These are phyloP conservation scores for Zaprionus davidi DNA, from an alignment of 1,140 invertebrate species.

Conservation along the genomic window DNA sequence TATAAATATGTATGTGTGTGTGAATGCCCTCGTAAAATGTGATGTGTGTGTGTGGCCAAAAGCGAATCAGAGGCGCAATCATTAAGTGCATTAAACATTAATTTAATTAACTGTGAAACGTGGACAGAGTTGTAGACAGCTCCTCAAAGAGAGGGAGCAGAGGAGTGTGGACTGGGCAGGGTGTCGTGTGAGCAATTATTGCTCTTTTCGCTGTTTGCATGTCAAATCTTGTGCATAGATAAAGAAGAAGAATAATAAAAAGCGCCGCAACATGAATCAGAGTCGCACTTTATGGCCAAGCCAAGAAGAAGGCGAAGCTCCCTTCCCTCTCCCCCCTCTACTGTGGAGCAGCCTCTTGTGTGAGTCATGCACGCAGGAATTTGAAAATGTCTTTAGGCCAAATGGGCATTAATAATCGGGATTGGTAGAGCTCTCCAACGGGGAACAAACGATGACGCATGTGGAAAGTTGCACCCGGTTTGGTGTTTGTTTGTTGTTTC, in stretches of 20 bases:
- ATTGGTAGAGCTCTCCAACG: slow-evolving; percentile 9
- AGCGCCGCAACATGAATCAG: slow-evolving; percentile 60
- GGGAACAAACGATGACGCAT: slow-evolving; percentile 25
- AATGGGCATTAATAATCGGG: slow-evolving; percentile 50
- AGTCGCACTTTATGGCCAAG: slow-evolving; percentile 31
- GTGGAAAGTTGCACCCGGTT: slow-evolving; percentile 38
- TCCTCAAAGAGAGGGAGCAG: background rate
- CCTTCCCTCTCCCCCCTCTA: background rate
- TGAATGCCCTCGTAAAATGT: slow-evolving; percentile 27
- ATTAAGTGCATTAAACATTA: slow-evolving; percentile 67
- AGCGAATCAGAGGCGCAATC: slow-evolving; percentile 51
- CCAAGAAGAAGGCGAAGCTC: slow-evolving; percentile 7
- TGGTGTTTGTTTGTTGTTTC: background rate
- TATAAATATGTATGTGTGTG: background rate
- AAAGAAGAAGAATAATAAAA: slow-evolving; percentile 35
- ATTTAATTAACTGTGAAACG: slow-evolving; percentile 73
- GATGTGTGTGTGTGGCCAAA: slow-evolving; percentile 53
- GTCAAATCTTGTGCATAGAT: slow-evolving; percentile 66
- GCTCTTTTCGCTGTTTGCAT: slow-evolving; percentile 59
- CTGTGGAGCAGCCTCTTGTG: background rate
- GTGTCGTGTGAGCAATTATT: slow-evolving; percentile 73
- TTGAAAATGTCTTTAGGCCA: slow-evolving; percentile 55
- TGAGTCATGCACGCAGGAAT: slow-evolving; percentile 59
- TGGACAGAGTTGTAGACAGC: slow-evolving; percentile 7
- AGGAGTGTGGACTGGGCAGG: slow-evolving; percentile 26